These are phyloP conservation scores for Hesperia comma DNA, from an alignment of 2,888 invertebrate genomes.

Conservation along the genomic window DNA sequence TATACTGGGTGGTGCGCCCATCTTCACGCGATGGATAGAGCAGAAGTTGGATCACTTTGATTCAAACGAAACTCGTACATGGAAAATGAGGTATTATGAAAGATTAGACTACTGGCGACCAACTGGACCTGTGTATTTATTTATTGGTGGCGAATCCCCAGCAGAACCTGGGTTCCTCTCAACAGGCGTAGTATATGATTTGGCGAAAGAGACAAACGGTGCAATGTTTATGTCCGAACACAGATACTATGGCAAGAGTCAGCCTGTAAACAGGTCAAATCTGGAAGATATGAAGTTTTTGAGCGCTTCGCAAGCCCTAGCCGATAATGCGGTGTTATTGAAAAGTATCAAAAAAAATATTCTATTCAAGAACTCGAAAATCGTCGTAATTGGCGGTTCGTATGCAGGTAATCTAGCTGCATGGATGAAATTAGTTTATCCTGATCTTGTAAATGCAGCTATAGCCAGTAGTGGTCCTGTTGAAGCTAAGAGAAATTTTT, in stretches of 20 bases:
- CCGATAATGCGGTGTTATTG: constrained; percentile 63
- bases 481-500: constrained; percentile 69
- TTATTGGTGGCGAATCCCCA: constrained; percentile 66
- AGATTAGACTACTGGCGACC: constrained; percentile 60
- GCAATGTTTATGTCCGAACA: constrained; percentile 70
- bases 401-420: constrained; percentile 75
- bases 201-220: constrained; percentile 72
- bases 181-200: constrained; percentile 62
- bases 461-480: constrained; percentile 75
- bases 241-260: constrained; percentile 72
- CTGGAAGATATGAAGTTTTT: constrained; percentile 63
- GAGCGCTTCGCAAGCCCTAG: constrained; percentile 68
- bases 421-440: constrained; percentile 70
- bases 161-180: constrained; percentile 57
- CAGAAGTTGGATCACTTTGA: constrained; percentile 72
- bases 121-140: constrained; percentile 66
- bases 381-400: constrained; percentile 72
- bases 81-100: constrained; percentile 72
- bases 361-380: constrained; percentile 59
- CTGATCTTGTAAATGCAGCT: constrained; percentile 67
- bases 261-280: constrained; percentile 56
- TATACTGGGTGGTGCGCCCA: background rate
- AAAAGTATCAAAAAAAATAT: constrained; percentile 53
- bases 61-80: constrained; percentile 55
- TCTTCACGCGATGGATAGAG: constrained; percentile 54